Evolutionary conservation across 2,888 invertebrate genomes (phyloP).

Genomic region (Sphaeridia pumilis): DNA sequence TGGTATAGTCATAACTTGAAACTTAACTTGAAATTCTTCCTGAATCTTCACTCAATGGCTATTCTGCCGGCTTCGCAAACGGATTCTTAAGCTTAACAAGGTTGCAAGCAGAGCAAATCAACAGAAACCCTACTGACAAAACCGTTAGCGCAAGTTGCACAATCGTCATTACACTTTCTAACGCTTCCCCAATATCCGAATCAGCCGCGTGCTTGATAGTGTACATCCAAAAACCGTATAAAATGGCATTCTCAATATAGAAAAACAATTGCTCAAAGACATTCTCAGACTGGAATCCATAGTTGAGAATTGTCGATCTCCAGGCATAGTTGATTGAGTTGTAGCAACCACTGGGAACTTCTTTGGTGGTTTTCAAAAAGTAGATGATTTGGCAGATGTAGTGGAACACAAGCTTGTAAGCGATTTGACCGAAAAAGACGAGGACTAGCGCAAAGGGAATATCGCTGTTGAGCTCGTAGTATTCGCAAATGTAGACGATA

Average conservation of each 20-base stretch:
- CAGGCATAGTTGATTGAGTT: conserved; percentile 33
- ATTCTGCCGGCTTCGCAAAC: no score
- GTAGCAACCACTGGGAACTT: conserved; percentile 30
- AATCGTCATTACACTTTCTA: not conserved
- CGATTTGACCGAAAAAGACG: no score
- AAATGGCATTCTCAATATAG: conserved; percentile 26
- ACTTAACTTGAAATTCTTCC: no score
- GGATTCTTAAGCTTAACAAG: no score
- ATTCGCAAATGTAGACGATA: not conserved
- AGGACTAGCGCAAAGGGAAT: no score
- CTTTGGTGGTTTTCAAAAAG: no score
- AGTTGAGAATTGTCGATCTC: conserved; percentile 29
- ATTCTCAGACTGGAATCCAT: conserved; percentile 30
- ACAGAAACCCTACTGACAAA: conserved; percentile 3
- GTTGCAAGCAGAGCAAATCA: no score
- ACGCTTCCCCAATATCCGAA: not conserved
- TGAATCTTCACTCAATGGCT: no score
- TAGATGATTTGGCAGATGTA: no score
- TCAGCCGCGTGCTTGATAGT: not conserved
- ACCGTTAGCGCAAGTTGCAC: not conserved
- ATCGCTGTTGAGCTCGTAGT: no score
- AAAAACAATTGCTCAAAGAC: conserved; percentile 29
- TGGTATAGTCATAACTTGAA: no score
- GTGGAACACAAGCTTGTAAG: no score
- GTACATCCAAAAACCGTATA: conserved; percentile 23